Evolutionary conservation across 2,888 invertebrate species (phyloP), one percentile per base, ranked within the genome.

Genomic region (Tetranychus truncatus): DNA sequence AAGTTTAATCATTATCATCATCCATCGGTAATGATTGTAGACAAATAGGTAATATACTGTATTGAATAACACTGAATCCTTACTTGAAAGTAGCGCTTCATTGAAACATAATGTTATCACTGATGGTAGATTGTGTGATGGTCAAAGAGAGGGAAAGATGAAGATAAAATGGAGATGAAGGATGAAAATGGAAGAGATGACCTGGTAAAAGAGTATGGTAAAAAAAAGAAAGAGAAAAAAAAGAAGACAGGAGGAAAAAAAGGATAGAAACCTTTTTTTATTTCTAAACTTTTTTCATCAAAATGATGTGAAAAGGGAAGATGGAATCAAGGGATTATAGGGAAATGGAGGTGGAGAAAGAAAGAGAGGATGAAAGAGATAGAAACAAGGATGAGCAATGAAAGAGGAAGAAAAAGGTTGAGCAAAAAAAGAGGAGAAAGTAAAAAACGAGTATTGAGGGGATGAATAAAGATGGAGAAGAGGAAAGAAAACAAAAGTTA

Each of bases 271-370:
- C 18, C 20, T 66, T 66, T 66, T 66, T 66, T 20, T 18, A 66
- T 20, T 20, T 66, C 18, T 20, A n/a, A n/a, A 66, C 66, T 20
- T 66, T 66, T n/a, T 66, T 66, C 20, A n/a, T 20, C 66, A 66
- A 66, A 66, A 66, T n/a, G 66, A 20, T 18, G 66, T 20, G 20
- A 66, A 66, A 66, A 66, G 18, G 66, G 18, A 20, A 66, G 20
- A 66, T 18, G 20, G 69, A 24, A 34, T 21, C 15, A 34, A 24
- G 34, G 69, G 34, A 34, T 21, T 34, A 69, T 34, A 34, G 34
- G 34, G 69, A 34, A 69, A 69, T 21, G 69, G 34, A 69, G 69
- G 69, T 69, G 55, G 55, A 55, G 15, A 15, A 55, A 15, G 55
- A 55, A 15, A 55, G 15, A 55, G 55, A 55, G 55, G 15, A 55